A percentile compares a stretch with the other conserved stretches of the same genome.
phyloP scores from a whole-genome alignment of 1,140 invertebrate species.

The Danaus plexippus region DNA sequence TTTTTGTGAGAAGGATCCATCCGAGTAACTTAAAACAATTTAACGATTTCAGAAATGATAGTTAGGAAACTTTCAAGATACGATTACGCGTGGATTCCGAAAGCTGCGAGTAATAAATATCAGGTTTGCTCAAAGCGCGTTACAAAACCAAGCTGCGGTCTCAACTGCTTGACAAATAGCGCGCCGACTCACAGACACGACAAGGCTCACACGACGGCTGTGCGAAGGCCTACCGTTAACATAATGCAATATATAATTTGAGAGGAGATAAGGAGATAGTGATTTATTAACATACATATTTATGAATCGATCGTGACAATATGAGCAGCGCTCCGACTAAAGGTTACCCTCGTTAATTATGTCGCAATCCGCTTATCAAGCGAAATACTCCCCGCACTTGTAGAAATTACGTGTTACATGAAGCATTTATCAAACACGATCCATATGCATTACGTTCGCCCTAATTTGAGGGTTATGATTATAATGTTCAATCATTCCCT shows the following conservation, averaged over 20 bases:
- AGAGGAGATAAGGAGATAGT: conserved; percentile 50
- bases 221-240: conserved; percentile 19
- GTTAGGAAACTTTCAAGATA: conserved; percentile 7
- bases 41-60: conserved; percentile 1
- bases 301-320: conserved; percentile 63
- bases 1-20: conserved; percentile 28
- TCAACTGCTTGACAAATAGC: conserved; percentile 51
- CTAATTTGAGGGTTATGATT: too few relatives aligned
- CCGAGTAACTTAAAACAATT: too few relatives aligned
- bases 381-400: conserved; percentile 26
- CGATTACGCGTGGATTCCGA: conserved; percentile 32
- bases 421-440: too few relatives aligned
- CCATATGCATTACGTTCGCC: too few relatives aligned
- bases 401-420: conserved; percentile 1
- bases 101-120: conserved; percentile 51
- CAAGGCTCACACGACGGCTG: conserved; percentile 13
- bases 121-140: conserved; percentile 48
- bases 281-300: conserved; percentile 54
- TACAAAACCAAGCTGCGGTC: conserved; percentile 52
- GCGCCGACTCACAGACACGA: conserved; percentile 22
- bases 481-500: too few relatives aligned
- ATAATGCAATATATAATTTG: conserved; percentile 42
- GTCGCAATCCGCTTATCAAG: conserved; percentile 47
- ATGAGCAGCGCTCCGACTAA: conserved; percentile 54
- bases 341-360: conserved; percentile 65